Percentiles rank a stretch among this genome's conserved stretches.
phyloP scores from a whole-genome alignment of 2,888 invertebrate genomes.

The Sturmia bella region DNA sequence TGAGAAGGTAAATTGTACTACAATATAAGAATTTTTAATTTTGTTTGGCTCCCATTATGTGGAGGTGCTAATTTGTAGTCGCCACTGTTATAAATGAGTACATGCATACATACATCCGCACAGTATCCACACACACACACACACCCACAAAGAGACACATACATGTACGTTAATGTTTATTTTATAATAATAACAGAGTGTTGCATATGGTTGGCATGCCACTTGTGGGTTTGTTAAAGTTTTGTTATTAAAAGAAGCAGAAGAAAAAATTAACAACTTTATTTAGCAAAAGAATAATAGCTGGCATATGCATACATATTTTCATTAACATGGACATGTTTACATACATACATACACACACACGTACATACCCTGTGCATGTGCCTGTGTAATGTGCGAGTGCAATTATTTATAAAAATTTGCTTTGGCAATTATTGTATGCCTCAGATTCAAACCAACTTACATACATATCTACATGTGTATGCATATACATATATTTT shows the following conservation, averaged over 20 bases:
- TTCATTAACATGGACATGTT: too few relatives aligned
- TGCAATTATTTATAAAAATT: too few relatives aligned
- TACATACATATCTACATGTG: background rate
- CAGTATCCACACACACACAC: too few relatives aligned
- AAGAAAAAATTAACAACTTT: constrained; percentile 15
- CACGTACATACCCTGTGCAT: background rate
- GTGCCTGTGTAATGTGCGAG: too few relatives aligned
- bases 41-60: constrained; percentile 48
- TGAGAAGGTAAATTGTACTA: background rate
- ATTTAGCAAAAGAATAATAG: constrained; percentile 13
- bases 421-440: too few relatives aligned
- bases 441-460: too few relatives aligned
- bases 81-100: constrained; percentile 63
- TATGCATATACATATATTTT: background rate
- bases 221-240: constrained; percentile 3
- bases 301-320: background rate
- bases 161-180: too few relatives aligned
- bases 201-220: constrained; percentile 31
- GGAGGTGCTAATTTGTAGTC: constrained; percentile 68
- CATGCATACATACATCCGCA: too few relatives aligned
- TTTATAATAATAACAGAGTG: constrained; percentile 35
- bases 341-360: background rate
- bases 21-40: background rate
- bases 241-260: constrained; percentile 29
- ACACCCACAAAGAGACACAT: too few relatives aligned